Evolutionary conservation across 2,888 invertebrate species (phyloP).

Genomic region (Sesamia inferens): DNA sequence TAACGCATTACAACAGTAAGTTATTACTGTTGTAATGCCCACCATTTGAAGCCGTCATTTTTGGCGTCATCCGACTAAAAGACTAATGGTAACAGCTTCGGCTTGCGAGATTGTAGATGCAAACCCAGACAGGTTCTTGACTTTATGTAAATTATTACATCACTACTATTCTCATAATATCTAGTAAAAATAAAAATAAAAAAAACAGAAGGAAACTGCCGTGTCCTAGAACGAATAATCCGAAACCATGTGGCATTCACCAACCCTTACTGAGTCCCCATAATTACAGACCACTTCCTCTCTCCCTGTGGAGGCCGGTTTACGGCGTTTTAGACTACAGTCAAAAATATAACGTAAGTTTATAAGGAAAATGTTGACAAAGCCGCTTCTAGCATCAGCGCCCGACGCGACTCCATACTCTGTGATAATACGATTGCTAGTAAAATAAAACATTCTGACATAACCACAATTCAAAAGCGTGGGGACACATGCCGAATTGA

Average conservation of each 20-base stretch:
- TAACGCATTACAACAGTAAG: too few relatives aligned
- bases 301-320: background rate
- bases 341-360: too few relatives aligned
- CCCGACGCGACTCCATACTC: background rate
- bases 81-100: background rate
- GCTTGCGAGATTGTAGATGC: background rate
- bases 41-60: background rate
- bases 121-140: background rate
- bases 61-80: background rate
- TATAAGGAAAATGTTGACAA: too few relatives aligned
- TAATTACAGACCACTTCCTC: background rate
- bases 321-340: background rate
- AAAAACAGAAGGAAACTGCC: background rate
- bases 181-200: too few relatives aligned
- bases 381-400: too few relatives aligned
- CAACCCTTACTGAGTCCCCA: background rate
- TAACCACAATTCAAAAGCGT: background rate
- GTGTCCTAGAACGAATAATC: background rate
- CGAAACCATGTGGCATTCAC: background rate
- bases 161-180: too few relatives aligned
- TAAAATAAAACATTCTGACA: too few relatives aligned
- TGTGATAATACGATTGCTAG: background rate
- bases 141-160: too few relatives aligned
- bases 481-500: conserved; percentile 33
- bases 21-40: background rate